phyloP scores from a whole-genome alignment of 2,113 vertebrate genomes.

The Theristicus caerulescens region DNA sequence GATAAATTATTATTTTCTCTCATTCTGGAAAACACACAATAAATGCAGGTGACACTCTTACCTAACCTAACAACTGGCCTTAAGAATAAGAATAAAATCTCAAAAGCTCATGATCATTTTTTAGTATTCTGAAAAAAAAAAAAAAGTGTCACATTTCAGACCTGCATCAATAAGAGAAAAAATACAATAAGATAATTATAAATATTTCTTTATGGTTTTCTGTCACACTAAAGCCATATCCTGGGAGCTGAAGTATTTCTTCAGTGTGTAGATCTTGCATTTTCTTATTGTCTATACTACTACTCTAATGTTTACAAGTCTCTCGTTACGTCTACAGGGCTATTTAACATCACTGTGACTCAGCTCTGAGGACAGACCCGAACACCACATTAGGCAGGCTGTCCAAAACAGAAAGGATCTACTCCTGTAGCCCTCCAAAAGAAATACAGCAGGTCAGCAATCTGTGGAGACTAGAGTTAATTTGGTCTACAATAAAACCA shows the following conservation, averaged over 20 bases:
- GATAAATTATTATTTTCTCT: background rate
- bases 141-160: background rate
- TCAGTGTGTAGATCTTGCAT: background rate
- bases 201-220: background rate
- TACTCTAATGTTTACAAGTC: background rate
- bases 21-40: background rate
- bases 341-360: background rate
- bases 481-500: background rate
- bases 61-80: background rate
- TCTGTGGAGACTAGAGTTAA: background rate
- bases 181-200: background rate
- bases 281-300: background rate
- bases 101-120: background rate
- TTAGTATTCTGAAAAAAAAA: background rate
- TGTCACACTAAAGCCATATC: background rate
- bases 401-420: background rate
- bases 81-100: background rate
- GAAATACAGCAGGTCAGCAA: background rate
- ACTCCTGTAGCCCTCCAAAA: background rate
- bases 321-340: fast-evolving
- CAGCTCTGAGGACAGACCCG: background rate
- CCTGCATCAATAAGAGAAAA: background rate
- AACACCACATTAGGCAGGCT: too few species aligned
- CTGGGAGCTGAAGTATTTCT: background rate
- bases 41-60: background rate